Conservation (phyloP, 2,888 invertebrate species). For the Drosophila kokeensis region DNA sequence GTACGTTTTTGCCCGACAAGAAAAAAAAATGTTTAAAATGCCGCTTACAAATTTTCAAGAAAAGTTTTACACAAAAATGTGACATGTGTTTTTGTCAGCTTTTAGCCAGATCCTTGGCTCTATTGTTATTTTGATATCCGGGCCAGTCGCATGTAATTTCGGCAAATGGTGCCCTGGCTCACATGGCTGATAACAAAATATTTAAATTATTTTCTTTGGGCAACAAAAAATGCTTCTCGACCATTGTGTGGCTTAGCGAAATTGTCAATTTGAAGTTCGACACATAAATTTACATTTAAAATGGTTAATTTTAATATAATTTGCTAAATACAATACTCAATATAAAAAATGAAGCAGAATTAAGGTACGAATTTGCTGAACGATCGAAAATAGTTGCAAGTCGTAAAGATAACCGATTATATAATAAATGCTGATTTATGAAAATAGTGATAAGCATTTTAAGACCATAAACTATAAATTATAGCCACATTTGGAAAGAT, state of each 20-base stretch:
- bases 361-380: background rate
- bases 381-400: background rate
- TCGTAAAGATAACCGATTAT: background rate
- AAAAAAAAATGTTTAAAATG: constrained; percentile 28
- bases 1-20: constrained; percentile 4
- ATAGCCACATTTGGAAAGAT: background rate
- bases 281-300: constrained; percentile 45
- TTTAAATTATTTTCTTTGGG: constrained; percentile 54
- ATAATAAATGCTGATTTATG: background rate
- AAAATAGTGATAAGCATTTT: background rate
- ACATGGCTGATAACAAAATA: constrained; percentile 31
- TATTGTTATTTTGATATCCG: constrained; percentile 30
- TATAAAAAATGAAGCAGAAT: too few relatives aligned
- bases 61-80: constrained; percentile 65
- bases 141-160: constrained; percentile 38
- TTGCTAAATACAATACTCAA: background rate
- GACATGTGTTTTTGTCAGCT: constrained; percentile 78
- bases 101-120: constrained; percentile 39
- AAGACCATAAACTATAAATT: background rate
- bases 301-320: constrained; percentile 29
- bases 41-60: constrained; percentile 70
- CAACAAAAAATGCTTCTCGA: constrained; percentile 32
- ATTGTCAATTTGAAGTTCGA: constrained; percentile 32
- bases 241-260: constrained; percentile 31
- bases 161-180: constrained; percentile 6